Evolutionary conservation across 2,113 vertebrate species (phyloP).

Genomic region (Mormoops blainvillei): DNA sequence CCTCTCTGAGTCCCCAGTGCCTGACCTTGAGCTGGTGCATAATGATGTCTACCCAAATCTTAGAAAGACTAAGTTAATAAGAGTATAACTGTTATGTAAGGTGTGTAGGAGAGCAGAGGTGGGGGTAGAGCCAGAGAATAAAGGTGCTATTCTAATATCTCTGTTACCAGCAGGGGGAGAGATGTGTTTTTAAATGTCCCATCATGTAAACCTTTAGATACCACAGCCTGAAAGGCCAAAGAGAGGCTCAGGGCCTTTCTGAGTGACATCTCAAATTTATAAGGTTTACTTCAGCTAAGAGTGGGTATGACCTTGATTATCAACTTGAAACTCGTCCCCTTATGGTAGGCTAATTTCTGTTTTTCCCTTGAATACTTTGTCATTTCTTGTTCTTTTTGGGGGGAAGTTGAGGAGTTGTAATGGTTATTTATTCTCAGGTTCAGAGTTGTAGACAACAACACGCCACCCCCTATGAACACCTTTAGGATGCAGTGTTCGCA

Average conservation of each 20-base stretch:
- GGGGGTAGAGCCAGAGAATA: not conserved
- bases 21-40: not conserved
- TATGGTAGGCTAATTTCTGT: not conserved
- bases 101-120: not conserved
- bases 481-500: not conserved
- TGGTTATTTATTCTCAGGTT: not conserved
- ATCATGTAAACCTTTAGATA: not conserved
- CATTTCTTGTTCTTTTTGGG: not conserved
- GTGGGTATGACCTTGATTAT: not conserved
- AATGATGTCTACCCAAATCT: not conserved
- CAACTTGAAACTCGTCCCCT: not conserved
- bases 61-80: not conserved
- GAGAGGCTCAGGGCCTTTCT: conserved; percentile 27
- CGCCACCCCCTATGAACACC: not conserved
- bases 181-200: conserved; percentile 64
- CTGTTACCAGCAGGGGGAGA: conserved; percentile 20
- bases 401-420: not conserved
- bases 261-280: not conserved
- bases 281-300: not conserved
- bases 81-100: not conserved
- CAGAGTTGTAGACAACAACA: not conserved
- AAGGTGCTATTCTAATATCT: not conserved
- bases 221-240: conserved; percentile 18
- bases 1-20: not conserved
- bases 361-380: not conserved